Base-by-base conservation (phyloP, 2,888 invertebrate genomes). In the Tridacna gigas region DNA sequence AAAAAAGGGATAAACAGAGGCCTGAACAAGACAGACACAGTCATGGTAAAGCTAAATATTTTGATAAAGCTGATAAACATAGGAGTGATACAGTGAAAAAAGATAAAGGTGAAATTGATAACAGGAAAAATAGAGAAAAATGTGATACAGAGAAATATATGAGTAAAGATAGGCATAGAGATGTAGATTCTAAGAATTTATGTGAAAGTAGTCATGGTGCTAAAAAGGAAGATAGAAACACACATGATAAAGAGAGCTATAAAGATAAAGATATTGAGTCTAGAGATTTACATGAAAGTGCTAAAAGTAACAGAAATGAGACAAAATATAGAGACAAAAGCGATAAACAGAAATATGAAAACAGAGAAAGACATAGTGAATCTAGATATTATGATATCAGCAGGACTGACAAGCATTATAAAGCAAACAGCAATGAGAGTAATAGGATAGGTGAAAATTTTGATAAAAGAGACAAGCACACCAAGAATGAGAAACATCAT, bases 21-120 rank as follows among this genome's bases (percentile, higher is more conserved):
- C 20, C 15, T 56, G 20, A 56, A 56, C 18, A 12, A 22, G 51
- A 25, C 51, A 51, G 15, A 73, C 20, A 51, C 48, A 63, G 65
- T 60, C n/a, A 28, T 28, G 73, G 48, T 67, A 51, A 51, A 69
- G 25, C 60, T 12, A 61, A 61, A 61, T 7, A 18, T n/a, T 26
- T 28, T 51, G 74, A 60, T 76, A 15, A 63, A 22, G 5, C 20
- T 45, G 28, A 48, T 28, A 74, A 60, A 60, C 37, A 67, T 25
- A n/a, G 65, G n/a, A 12, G 60, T 73, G 60, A 60, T 75, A 56
- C 56, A 37, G 37, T 4, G 37, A 37, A 37, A 37, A 37, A 2
- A 66, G 11, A 51, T 51, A 79, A 28, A 37, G 61, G 25, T 28
- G 26, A 9, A 37, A 63, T 3, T 51, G 61, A 61, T n/a, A 74